Evolutionary conservation across 2,113 vertebrate genomes (phyloP), one percentile per base, ranked within the genome.

Genomic region (Callopanchax toddi): DNA sequence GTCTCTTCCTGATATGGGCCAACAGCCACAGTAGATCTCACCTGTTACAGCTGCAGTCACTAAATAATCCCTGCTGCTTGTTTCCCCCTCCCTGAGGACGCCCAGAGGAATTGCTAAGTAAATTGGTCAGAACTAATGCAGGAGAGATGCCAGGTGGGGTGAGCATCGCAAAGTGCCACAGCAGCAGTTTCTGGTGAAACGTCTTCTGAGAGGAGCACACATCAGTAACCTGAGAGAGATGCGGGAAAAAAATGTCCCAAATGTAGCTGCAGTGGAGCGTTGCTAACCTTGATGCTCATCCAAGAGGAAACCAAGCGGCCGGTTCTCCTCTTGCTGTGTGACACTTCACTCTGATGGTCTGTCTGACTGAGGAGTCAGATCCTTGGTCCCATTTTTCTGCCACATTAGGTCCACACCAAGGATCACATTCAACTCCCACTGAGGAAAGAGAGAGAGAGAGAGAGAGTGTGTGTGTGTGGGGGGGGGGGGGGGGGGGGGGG

Each of bases 61-160:
- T 46, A 73, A 76, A 79, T 60, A 80, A 64, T 34, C 18, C 34
- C 60, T 12, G 55, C 59, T 45, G 61, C 57, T 57, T 60, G 49
- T 77, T 77, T 64, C 54, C 63, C 61, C 64, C 55, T 20, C 50
- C 18, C 58, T 50, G 61, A 70, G 66, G 68, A 71, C 60, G 25
- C 81, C 70, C 59, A 16, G 43, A 51, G 73, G 78, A 79, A 63
- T 57, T 37, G 55, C 66, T 66, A 37, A 60, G 72, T 74, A 78
- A 84, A 88, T 78, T 81, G 79, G 63, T 82, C 76, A 82, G 79
- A 86, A 86, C 71, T 84, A 77, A 86, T 81, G 56, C 51, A 22
- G 79, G 22, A 62, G 40, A 67, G 70, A 76, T 63, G 43, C 66
- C 83, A 81, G 75, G 73, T 83, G 74, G 74, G 73, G 15, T 11